Evolutionary conservation across 2,797 vertebrate species (phyloP), one percentile per base, ranked within the genome.

Genomic region (Manis crassicaudata): DNA sequence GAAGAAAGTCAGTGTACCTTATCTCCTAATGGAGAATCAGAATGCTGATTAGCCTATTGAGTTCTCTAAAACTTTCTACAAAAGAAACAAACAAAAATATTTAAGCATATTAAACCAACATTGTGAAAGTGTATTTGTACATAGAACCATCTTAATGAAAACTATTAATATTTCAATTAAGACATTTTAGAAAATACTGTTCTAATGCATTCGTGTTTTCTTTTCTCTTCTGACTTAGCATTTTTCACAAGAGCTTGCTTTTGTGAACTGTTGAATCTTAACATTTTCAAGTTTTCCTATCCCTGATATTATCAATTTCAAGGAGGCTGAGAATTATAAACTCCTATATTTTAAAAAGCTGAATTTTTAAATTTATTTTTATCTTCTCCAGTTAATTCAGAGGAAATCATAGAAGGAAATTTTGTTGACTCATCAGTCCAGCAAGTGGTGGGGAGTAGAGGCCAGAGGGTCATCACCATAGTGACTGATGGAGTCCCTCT

Each of bases 391-490:
- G 99, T 98, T 35, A 97, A 98, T 79, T 96, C 98, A 0, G 99
- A 99, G 93, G 99, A 99, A 83, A 97, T 96, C 0, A 97, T 97
- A 92, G 99, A 98, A 0, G 98, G 98, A 58, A 98, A 97, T 35
- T 96, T 98, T 1, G 95, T 98, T 43, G 98, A 98, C 43, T 97
- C 99, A 4, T 98, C 99, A 91, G 97, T 99, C 81, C 99, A 98
- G 90, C 99, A 99, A 1, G 98, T 98, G 2, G 98, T 99, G n/a
- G 98, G 98, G 17, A 98, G 99, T 23, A 96, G 98, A 17, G 99
- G 99, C 93, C 99, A 99, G 98, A 98, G 98, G 54, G 98, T 99
- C 96, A 99, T 99, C 96, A 99, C 99, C 92, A 99, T 99, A 76
- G 98, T 99, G 63, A 99, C 99, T 0, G 99, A 99, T 70, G 95